Conservation (phyloP, 2,113 vertebrate species). For the Glareola pratincola region DNA sequence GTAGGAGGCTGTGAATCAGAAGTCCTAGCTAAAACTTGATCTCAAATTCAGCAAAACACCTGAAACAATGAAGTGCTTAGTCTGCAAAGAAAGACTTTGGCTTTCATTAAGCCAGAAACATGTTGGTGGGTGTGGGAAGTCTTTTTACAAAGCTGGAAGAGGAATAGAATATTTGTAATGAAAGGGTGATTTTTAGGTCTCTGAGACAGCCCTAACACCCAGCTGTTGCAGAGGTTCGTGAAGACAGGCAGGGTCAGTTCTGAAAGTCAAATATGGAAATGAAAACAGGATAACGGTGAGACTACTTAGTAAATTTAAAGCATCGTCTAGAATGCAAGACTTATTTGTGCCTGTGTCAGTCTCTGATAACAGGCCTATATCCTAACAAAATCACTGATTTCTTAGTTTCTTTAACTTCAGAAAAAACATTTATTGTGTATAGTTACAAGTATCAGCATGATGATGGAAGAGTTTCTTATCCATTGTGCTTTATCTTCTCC, state of each 20-base stretch:
- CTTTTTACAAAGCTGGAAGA: background rate
- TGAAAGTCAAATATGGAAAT: slow-evolving; percentile 1
- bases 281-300: background rate
- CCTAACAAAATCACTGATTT: background rate
- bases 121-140: background rate
- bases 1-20: background rate
- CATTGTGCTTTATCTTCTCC: slow-evolving; percentile 97
- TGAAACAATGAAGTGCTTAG: background rate
- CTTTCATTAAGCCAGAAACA: background rate
- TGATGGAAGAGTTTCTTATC: slow-evolving; percentile 95
- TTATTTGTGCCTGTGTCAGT: background rate
- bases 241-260: background rate
- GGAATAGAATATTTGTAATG: background rate
- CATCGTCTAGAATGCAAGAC: background rate
- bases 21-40: background rate
- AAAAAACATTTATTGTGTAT: slow-evolving; percentile 93
- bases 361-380: background rate
- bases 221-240: background rate
- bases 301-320: background rate
- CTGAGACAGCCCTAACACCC: background rate
- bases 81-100: background rate
- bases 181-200: background rate
- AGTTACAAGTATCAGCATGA: slow-evolving; percentile 96
- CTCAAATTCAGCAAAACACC: background rate
- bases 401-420: slow-evolving; percentile 83